Evolutionary conservation across 2,113 vertebrate genomes (phyloP), one percentile per base, ranked within the genome.

Genomic region (Microtus oregoni): DNA sequence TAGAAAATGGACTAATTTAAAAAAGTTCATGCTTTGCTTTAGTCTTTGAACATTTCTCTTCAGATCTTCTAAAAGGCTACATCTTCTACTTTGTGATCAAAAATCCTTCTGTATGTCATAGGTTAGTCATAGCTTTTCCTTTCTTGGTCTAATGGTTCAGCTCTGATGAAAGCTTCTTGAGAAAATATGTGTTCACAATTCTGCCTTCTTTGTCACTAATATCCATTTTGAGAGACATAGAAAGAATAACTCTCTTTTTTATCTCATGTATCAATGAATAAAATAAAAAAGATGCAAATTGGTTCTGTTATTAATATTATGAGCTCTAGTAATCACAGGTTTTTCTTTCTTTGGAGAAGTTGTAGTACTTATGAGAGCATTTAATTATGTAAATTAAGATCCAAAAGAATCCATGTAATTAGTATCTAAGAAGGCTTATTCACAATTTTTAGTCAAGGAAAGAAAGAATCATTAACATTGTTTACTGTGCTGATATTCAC

Each of bases 141-240:
- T 94, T 14, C 79, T 32, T 96, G 85, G 55, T 92, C 41, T 92
- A 94, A 97, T 93, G 88, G 70, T 32, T 95, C 61, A 73, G 26
- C 8, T 41, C 26, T 96, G 95, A 97, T 95, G 85, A 95, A 96
- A 97, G 63, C 41, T 90, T 79, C 79, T 93, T 91, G 55, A 90
- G 41, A 17, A 24, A 89, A 20, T 73, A 41, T 72, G 22, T 68
- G 30, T 87, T 94, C 50, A 79, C 20, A 32, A 92, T 90, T 95
- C 20, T 81, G 82, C 26, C 79, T 67, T 83, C 79, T 94, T 78
- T 94, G n/a, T 95, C 55, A 94, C 47, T 93, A 86, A 85, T 94
- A 20, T 35, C 3, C 22, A 83, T 92, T 58, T 89, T 95, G 11
- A 81, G 32, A 91, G 35, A 8, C 32, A 75, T 24, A 17, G 7